These are phyloP conservation scores for Pseudopleuronectes americanus DNA, from an alignment of 2,797 vertebrate species.

Conservation along the genomic window DNA sequence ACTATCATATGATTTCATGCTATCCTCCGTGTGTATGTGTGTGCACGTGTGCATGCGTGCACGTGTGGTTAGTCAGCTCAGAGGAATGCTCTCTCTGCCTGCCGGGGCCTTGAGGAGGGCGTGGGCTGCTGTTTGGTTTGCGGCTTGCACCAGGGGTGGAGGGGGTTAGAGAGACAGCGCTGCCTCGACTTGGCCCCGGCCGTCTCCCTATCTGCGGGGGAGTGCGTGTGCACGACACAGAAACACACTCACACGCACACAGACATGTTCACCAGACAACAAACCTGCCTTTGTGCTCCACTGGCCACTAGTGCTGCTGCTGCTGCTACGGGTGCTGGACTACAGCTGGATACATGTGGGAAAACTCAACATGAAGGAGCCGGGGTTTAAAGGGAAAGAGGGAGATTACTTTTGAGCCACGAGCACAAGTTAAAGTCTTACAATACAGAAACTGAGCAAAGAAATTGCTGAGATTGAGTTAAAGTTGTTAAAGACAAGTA, in stretches of 20 bases:
- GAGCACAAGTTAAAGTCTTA: conserved; percentile 15
- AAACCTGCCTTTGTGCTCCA: conserved; percentile 81
- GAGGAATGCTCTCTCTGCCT: conserved; percentile 85
- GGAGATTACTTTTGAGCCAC: conserved; percentile 16
- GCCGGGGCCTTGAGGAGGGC: conserved; percentile 78
- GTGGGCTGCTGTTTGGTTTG: conserved; percentile 89
- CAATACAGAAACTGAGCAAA: conserved; percentile 4
- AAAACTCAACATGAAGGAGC: conserved; percentile 45
- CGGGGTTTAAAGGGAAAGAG: conserved; percentile 31
- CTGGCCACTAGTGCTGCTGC: conserved; percentile 47
- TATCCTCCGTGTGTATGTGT: conserved; percentile 16
- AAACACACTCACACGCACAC: conserved; percentile 27
- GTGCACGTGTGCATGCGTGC: conserved; percentile 40
- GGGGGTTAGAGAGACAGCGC: conserved; percentile 79
- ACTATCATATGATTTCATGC: conserved; percentile 17
- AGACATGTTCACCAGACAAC: conserved; percentile 79
- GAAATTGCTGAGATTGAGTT: background rate
- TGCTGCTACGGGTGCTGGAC: conserved; percentile 42
- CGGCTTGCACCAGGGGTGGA: conserved; percentile 83
- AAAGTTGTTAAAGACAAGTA: conserved; percentile 2
- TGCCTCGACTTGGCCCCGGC: conserved; percentile 71
- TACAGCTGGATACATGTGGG: conserved; percentile 55
- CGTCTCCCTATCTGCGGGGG: conserved; percentile 81
- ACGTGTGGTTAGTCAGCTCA: conserved; percentile 81
- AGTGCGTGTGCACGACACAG: conserved; percentile 57